A percentile compares a stretch with the other conserved stretches of the same genome.
phyloP scores from a whole-genome alignment of 2,113 vertebrate genomes.

The Trichechus manatus region DNA sequence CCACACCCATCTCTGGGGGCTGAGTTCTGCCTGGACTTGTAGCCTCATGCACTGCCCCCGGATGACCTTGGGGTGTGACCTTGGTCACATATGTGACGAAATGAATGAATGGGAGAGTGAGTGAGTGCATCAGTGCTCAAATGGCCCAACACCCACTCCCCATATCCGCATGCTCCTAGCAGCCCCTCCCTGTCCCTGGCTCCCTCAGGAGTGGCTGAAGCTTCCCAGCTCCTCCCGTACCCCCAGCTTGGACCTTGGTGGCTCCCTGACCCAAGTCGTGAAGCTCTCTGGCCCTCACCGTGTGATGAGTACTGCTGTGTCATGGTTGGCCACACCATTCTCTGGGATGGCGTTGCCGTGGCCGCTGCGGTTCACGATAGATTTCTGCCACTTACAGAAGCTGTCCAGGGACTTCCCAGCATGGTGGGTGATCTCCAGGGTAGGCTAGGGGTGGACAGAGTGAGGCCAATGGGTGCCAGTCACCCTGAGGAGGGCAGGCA shows the following conservation, averaged over 20 bases:
- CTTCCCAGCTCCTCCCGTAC: not conserved
- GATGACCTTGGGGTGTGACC: not conserved
- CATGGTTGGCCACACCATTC: slow-evolving; percentile 97
- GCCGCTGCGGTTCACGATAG: slow-evolving; percentile 95
- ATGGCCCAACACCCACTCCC: not conserved
- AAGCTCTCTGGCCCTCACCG: slow-evolving; percentile 88
- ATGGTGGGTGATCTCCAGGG: slow-evolving; percentile 97
- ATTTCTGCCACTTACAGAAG: slow-evolving; percentile 99
- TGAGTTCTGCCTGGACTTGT: not conserved
- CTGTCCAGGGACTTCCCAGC: slow-evolving; percentile 99
- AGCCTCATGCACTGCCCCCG: not conserved
- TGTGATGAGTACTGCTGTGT: slow-evolving; percentile 98
- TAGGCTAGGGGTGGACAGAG: slow-evolving; percentile 89
- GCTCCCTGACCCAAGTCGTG: too few species aligned
- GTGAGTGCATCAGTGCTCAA: not conserved
- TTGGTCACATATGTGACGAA: not conserved
- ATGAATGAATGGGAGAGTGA: not conserved
- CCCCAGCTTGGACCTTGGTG: not conserved
- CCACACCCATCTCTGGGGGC: not conserved
- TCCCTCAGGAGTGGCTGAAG: not conserved
- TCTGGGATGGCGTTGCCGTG: slow-evolving; percentile 97
- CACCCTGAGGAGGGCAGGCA: not conserved
- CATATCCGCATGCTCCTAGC: not conserved
- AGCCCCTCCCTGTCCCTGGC: not conserved
- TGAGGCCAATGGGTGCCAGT: not conserved